Evolutionary conservation across 1,140 invertebrate species (phyloP), one percentile per base, ranked within the genome.

Genomic region (Drosophila obscura): DNA sequence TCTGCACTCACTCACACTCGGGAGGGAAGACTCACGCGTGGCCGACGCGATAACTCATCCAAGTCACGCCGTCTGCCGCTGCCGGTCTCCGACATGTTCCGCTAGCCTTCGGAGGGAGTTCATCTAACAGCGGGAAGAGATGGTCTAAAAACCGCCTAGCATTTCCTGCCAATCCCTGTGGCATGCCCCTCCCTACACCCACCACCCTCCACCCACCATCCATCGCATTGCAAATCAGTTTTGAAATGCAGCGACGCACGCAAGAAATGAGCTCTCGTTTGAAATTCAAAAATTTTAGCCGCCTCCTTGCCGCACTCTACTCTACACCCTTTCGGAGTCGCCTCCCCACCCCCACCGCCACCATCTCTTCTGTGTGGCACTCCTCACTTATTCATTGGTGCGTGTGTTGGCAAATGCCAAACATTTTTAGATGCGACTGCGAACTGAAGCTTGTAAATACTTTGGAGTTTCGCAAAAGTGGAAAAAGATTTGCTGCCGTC

Each of bases 371-470:
- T 11, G 5, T 5, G 4, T 26, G 31, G 50, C 19, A 15, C 51
- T 35, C 41, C 68, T 59, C 22, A 61, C 77, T 76, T 66, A 74
- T 72, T 85, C 82, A 87, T 72, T 82, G 82, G 83, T 85, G 82
- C 82, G 82, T 87, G 82, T 87, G 82, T 85, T 87, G 81, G 74
- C 82, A 87, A 87, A 85, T 85, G 82, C 82, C 82, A 85, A 85
- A 85, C 82, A 85, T 85, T 85, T 85, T 82, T 82, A 85, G 82
- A 85, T 85, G 82, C 78, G 83, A 87, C 78, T 87, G 78, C 82
- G 75, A 85, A 79, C 66, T 69, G 82, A 87, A 67, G 82, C 82
- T 81, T 87, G 82, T 87, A 85, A 85, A 85, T 85, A 85, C 82
- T 87, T 87, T 88, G 57, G 78, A 81, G 62, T 69, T 77, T 74